These are phyloP conservation scores for Macquaria ambigua DNA, from an alignment of 2,113 vertebrate genomes.

Conservation along the genomic window DNA sequence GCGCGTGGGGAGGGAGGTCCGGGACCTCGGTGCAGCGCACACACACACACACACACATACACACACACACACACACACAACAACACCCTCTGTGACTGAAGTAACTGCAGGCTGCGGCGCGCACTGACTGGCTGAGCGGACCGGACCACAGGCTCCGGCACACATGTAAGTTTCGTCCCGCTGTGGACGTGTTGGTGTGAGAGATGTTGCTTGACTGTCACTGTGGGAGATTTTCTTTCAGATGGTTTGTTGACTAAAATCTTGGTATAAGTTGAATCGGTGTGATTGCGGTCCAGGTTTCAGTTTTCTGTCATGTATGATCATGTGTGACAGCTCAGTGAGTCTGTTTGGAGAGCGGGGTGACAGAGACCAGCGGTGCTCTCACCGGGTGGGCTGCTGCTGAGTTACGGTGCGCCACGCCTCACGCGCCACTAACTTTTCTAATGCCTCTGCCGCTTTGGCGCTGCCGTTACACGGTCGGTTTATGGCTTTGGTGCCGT, in stretches of 20 bases:
- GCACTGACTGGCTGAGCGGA: slow-evolving; percentile 57
- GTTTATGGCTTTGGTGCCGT: neutral
- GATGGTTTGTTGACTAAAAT: neutral
- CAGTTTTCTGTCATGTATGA: neutral
- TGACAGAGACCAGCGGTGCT: neutral
- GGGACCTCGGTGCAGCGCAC: slow-evolving; percentile 50
- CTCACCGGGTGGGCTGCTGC: slow-evolving; percentile 9
- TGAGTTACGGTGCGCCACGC: slow-evolving; percentile 18
- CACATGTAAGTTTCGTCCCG: slow-evolving; percentile 59
- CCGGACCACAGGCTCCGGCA: slow-evolving; percentile 3
- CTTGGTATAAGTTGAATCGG: neutral
- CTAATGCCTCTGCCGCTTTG: neutral
- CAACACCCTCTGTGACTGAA: slow-evolving; percentile 16
- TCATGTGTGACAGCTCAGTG: neutral
- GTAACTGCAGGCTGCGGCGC: slow-evolving; percentile 49
- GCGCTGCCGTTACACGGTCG: neutral
- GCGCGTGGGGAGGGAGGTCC: slow-evolving; percentile 77
- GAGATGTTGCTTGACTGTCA: neutral
- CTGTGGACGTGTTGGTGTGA: neutral
- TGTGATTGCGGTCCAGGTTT: too few species aligned
- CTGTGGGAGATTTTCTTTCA: neutral
- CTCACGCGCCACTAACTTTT: neutral
- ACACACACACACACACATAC: slow-evolving; percentile 22
- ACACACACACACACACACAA: neutral
- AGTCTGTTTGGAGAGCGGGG: neutral